Conservation (phyloP, 2,113 vertebrate species). For the Lophochroa leadbeateri region DNA sequence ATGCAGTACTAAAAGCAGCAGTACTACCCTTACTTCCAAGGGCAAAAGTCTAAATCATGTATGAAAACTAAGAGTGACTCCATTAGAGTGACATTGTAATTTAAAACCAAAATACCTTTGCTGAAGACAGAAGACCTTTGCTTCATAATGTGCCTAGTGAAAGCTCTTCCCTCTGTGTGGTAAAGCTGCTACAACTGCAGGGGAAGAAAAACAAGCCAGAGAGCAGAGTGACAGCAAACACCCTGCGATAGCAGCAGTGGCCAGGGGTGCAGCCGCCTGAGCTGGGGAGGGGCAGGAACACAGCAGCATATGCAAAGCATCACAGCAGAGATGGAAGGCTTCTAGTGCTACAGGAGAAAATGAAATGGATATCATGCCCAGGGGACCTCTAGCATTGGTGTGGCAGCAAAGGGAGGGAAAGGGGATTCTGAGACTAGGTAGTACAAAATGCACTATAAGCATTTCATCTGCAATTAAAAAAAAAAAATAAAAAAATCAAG, state of each 20-base stretch:
- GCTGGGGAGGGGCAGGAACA: background rate
- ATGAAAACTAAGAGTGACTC: background rate
- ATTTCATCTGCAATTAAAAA: background rate
- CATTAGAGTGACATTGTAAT: background rate
- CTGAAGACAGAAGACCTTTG: background rate
- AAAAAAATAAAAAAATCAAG: background rate
- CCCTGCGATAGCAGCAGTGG: rapidly evolving
- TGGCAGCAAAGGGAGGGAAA: background rate
- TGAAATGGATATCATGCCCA: rapidly evolving
- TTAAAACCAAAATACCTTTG: background rate
- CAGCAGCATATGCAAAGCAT: background rate
- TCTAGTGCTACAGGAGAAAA: background rate
- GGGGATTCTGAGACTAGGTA: background rate
- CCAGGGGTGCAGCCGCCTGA: background rate
- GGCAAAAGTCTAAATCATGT: background rate
- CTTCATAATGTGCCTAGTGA: background rate
- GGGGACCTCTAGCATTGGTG: background rate
- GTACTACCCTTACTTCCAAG: background rate
- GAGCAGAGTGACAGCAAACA: background rate
- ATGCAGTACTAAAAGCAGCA: background rate
- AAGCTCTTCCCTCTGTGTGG: background rate
- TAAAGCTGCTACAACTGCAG: background rate
- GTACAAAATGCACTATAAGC: background rate
- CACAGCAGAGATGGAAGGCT: background rate
- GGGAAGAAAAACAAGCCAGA: background rate